Evolutionary conservation across 2,113 vertebrate species (phyloP), one percentile per base, ranked within the genome.

Genomic region (Prochilodus magdalenae): DNA sequence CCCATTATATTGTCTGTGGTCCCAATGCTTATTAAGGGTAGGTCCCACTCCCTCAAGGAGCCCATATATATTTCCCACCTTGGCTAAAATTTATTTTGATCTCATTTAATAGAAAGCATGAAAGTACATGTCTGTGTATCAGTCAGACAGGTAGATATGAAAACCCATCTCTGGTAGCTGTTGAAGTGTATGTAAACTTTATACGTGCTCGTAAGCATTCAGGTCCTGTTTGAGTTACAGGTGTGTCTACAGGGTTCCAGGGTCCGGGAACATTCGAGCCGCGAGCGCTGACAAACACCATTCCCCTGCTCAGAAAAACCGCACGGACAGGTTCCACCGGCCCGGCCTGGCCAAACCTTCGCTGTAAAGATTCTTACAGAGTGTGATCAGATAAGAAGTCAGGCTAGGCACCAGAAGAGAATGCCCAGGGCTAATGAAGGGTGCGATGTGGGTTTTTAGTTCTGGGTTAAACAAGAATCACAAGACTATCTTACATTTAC

Each of bases 241-340:
- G 57, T 60, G 57, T 60, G 57, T 44, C 33, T n/a, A 20, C 33
- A 20, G 33, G 36, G 13, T 33, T 20, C 8, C 65, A 67, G 30
- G 20, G 22, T 36, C 30, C 33, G 22, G 33, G 33, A 33, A 20
- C 22, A 11, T 40, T 12, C 6, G 8, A 44, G 33, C 24, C 4
- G 8, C 13, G 2, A 70, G 36, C 22, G 0, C 53, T 83, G 36
- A 85, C 60, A 77, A 77, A 75, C 24, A 62, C 26, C n/a, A 13
- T 24, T 53, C 18, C 71, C 49, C 40, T 82, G 63, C 82, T 33
- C n/a, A 53, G 29, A 33, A 36, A 63, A 85, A 72, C 84, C 49
- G 36, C 57, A 51, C 53, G 12, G 30, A 53, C 76, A 53, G 72
- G 87, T 88, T 89, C 51, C 67, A 7, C 27, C 14, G 16, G 49